These are phyloP conservation scores for Hypselothyrea guttata DNA, from an alignment of 2,888 invertebrate species.

Conservation along the genomic window DNA sequence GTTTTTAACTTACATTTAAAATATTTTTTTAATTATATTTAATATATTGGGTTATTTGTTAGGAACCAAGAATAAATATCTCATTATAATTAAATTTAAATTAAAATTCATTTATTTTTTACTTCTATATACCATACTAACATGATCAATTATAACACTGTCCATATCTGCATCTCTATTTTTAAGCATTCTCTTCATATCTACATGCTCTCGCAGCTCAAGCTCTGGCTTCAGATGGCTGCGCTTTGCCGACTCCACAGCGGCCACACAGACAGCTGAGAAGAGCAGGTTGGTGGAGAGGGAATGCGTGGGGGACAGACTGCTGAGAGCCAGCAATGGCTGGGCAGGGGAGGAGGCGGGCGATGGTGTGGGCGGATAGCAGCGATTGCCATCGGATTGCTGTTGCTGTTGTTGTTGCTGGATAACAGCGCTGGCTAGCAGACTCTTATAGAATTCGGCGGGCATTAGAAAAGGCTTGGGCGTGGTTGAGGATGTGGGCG, in stretches of 20 bases:
- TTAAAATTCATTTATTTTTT: background rate
- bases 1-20: too few relatives aligned
- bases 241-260: constrained; percentile 60
- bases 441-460: constrained; percentile 90
- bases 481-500: constrained; percentile 33
- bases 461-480: constrained; percentile 85
- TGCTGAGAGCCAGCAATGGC: constrained; percentile 11
- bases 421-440: constrained; percentile 87
- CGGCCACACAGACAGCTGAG: constrained; percentile 74
- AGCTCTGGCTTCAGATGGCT: constrained; percentile 43
- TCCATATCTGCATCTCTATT: constrained; percentile 6
- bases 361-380: constrained; percentile 51
- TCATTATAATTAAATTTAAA: too few relatives aligned
- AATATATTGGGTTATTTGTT: too few relatives aligned
- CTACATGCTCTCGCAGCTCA: constrained; percentile 11
- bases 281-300: constrained; percentile 84
- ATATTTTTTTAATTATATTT: background rate
- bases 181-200: constrained; percentile 7
- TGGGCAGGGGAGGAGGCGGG: constrained; percentile 32
- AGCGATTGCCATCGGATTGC: constrained; percentile 39
- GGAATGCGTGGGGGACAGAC: constrained; percentile 16
- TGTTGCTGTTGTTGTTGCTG: constrained; percentile 82
- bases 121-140: constrained; percentile 69
- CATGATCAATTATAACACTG: constrained; percentile 49
- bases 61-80: too few relatives aligned